A percentile compares a stretch with the other conserved stretches of the same genome.
Conservation (phyloP, 2,797 vertebrate species). For the Enteromius argenteus region DNA sequence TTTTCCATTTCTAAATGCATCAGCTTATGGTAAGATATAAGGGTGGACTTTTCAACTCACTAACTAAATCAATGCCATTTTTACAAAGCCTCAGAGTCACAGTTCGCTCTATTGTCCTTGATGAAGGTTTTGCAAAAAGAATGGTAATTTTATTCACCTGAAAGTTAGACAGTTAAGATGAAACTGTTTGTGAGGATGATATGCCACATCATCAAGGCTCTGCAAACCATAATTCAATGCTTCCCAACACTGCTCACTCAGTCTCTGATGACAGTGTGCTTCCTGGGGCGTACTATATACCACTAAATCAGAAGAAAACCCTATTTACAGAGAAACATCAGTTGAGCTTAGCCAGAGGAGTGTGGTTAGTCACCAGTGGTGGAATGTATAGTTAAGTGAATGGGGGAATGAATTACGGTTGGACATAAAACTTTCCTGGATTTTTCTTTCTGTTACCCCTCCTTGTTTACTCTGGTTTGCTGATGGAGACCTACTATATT, state of each 20-base stretch:
- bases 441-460: neutral
- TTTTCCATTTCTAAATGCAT: neutral
- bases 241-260: constrained; percentile 59
- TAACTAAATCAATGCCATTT: neutral
- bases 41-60: neutral
- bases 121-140: neutral
- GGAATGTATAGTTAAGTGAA: constrained; percentile 7
- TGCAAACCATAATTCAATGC: constrained; percentile 61
- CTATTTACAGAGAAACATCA: constrained; percentile 59
- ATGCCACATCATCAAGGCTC: constrained; percentile 59
- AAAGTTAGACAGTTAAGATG: constrained; percentile 6
- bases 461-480: neutral
- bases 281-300: constrained; percentile 36
- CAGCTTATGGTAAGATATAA: neutral
- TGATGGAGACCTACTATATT: neutral
- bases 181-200: constrained; percentile 18
- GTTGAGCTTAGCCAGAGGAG: constrained; percentile 52
- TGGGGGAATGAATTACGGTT: neutral
- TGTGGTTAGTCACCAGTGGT: constrained; percentile 45
- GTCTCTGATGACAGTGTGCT: constrained; percentile 41
- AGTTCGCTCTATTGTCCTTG: neutral
- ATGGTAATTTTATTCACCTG: neutral
- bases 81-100: neutral
- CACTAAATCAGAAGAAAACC: constrained; percentile 43
- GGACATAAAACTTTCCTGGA: neutral